phyloP scores from a whole-genome alignment of 2,113 vertebrate genomes.

The Osmerus mordax region DNA sequence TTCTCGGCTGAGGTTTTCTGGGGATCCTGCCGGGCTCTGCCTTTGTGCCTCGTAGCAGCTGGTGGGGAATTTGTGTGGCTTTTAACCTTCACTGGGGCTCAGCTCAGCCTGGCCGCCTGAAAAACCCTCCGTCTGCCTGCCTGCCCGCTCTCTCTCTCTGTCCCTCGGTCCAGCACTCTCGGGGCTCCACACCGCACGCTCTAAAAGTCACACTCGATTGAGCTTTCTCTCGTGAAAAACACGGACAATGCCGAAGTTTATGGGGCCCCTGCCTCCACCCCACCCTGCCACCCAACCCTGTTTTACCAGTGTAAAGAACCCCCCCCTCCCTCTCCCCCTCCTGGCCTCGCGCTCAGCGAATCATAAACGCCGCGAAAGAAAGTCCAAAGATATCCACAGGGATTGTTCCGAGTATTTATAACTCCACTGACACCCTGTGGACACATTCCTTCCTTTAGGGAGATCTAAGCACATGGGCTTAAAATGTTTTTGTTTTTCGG shows the following conservation, averaged over 20 bases:
- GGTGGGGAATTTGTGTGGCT: conserved; percentile 67
- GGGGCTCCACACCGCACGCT: conserved; percentile 24
- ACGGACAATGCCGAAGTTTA: conserved; percentile 25
- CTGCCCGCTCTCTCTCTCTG: conserved; percentile 15
- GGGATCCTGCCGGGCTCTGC: conserved; percentile 52
- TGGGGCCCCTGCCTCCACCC: conserved; percentile 10
- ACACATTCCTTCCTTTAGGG: conserved; percentile 47
- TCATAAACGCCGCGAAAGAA: conserved; percentile 31
- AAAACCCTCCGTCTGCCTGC: conserved; percentile 29
- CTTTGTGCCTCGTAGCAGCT: conserved; percentile 62
- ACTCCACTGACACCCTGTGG: conserved; percentile 34
- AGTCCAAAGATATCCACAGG: conserved; percentile 51
- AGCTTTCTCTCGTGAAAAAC: conserved; percentile 48
- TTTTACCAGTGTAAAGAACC: conserved; percentile 24
- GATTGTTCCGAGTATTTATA: conserved; percentile 60
- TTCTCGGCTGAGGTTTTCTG: conserved; percentile 38
- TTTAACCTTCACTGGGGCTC: conserved; percentile 65
- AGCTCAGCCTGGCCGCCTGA: conserved; percentile 3
- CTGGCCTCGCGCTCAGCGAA: conserved; percentile 32
- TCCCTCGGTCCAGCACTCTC: conserved; percentile 4
- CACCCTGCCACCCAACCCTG: conserved; percentile 4
- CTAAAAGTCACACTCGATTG: conserved; percentile 41
- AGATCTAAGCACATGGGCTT: conserved; percentile 9
- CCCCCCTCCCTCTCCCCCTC: conserved; percentile 11
- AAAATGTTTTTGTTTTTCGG: background rate